These are phyloP conservation scores for Tringa solitaria DNA, from an alignment of 2,113 vertebrate genomes.

Conservation along the genomic window DNA sequence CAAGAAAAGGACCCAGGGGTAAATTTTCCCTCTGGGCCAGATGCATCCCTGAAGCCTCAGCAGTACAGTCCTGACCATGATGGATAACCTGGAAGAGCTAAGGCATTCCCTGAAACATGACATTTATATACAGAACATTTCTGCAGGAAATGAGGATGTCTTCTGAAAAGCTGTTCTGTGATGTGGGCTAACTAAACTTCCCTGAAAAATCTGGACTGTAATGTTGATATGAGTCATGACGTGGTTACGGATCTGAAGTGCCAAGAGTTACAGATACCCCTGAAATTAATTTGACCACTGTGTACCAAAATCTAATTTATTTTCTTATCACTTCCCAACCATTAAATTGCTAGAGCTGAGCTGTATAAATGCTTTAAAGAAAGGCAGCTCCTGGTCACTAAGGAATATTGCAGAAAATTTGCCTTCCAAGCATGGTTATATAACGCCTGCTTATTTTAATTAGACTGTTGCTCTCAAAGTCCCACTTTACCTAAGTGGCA, in stretches of 20 bases:
- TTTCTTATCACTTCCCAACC: conserved; percentile 8
- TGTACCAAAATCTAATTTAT: conserved; percentile 29
- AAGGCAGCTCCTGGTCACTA: conserved; percentile 5
- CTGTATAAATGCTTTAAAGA: conserved; percentile 22
- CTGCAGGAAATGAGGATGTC: background rate
- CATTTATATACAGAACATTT: background rate
- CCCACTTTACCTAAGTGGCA: background rate
- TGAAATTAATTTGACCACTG: conserved; percentile 3
- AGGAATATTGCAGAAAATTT: conserved; percentile 45
- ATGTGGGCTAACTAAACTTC: background rate
- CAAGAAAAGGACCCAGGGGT: background rate
- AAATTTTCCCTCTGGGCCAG: background rate
- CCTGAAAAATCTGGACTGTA: background rate
- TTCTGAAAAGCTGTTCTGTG: background rate
- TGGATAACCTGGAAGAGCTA: background rate
- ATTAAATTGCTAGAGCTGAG: conserved; percentile 14
- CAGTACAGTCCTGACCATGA: background rate
- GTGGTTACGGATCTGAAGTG: background rate
- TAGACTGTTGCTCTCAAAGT: conserved; percentile 45
- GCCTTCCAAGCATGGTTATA: conserved; percentile 22
- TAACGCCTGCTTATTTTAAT: conserved; percentile 37
- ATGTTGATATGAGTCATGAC: background rate
- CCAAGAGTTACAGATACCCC: background rate
- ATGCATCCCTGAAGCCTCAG: background rate
- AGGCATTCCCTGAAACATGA: background rate